These are phyloP conservation scores for Agelaius phoeniceus DNA, from an alignment of 2,113 vertebrate species.

Conservation along the genomic window DNA sequence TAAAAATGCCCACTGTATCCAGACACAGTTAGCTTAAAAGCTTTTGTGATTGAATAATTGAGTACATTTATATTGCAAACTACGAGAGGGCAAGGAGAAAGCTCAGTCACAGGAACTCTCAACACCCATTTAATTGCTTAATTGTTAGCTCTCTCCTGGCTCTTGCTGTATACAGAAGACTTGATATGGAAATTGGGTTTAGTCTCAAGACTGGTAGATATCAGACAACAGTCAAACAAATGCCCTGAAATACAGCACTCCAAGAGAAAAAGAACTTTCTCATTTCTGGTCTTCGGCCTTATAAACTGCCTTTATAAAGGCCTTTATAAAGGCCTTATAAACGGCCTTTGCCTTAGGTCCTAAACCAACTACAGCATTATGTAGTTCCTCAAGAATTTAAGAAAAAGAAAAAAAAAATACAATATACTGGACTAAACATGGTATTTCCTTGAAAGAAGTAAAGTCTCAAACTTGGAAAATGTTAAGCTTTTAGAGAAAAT, in stretches of 20 bases:
- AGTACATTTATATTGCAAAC: background rate
- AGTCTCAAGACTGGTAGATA: background rate
- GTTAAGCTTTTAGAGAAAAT: constrained; percentile 47
- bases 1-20: background rate
- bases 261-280: background rate
- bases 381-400: background rate
- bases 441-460: background rate
- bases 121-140: constrained; percentile 3
- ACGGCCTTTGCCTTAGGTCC: background rate
- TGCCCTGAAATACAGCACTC: background rate
- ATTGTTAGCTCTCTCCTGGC: constrained; percentile 9
- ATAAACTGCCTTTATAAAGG: no score
- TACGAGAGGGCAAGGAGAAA: constrained; percentile 7
- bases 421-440: background rate
- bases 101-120: background rate
- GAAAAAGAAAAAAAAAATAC: background rate
- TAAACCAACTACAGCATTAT: background rate
- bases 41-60: constrained; percentile 41
- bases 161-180: background rate
- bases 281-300: background rate
- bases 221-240: background rate
- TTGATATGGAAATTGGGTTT: background rate
- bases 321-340: background rate
- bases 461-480: constrained; percentile 8
- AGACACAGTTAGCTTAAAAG: constrained; percentile 34